phyloP scores from a whole-genome alignment of 2,888 invertebrate species.

The Alsophila aescularia region DNA sequence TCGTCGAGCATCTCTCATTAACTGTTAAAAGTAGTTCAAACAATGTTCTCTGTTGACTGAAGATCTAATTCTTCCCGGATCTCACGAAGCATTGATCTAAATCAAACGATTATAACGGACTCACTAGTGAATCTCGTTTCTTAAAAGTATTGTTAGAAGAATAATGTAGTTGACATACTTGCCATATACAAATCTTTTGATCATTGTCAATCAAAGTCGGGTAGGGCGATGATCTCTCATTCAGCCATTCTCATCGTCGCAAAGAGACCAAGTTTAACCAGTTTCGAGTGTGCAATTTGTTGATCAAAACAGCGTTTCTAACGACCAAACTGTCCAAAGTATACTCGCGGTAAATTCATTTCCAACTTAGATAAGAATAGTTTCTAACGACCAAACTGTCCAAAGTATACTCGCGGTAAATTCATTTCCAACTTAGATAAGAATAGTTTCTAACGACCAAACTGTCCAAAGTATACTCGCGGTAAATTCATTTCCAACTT shows the following conservation, averaged over 20 bases:
- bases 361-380: conserved; percentile 37
- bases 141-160: conserved; percentile 35
- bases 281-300: conserved; percentile 44
- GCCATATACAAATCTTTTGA: conserved; percentile 41
- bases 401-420: conserved; percentile 29
- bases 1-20: conserved; percentile 52
- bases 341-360: conserved; percentile 36
- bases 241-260: conserved; percentile 51
- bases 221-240: conserved; percentile 52
- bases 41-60: conserved; percentile 57
- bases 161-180: conserved; percentile 36
- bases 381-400: conserved; percentile 11
- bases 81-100: conserved; percentile 62
- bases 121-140: conserved; percentile 33
- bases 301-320: conserved; percentile 29
- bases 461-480: conserved; percentile 20
- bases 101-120: conserved; percentile 66
- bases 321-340: conserved; percentile 14
- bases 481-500: conserved; percentile 38
- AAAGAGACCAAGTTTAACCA: conserved; percentile 48
- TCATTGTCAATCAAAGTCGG: conserved; percentile 58
- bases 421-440: conserved; percentile 40
- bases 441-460: conserved; percentile 14
- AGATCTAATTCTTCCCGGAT: conserved; percentile 52
- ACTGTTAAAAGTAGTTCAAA: conserved; percentile 45